phyloP scores from a whole-genome alignment of 2,113 vertebrate species.

The Labeo rohita region DNA sequence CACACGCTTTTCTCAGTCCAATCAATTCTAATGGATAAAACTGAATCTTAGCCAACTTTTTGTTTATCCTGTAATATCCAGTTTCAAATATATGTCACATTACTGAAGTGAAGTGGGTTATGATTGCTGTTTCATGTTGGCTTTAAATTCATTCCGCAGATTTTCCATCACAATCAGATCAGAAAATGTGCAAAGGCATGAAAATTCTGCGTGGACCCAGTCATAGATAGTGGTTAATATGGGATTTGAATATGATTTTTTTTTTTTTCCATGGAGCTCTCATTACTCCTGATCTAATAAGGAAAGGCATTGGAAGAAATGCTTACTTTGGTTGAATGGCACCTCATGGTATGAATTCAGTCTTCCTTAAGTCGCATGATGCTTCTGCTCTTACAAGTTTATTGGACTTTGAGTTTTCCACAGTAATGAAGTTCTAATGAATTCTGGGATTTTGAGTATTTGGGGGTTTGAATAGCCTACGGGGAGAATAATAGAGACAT shows the following conservation, averaged over 20 bases:
- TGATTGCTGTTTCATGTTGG: constrained; percentile 3
- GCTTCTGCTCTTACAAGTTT: constrained; percentile 38
- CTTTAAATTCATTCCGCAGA: neutral
- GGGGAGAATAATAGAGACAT: constrained; percentile 49
- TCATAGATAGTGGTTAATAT: constrained; percentile 26
- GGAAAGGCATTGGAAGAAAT: constrained; percentile 24
- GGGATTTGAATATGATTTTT: constrained; percentile 4
- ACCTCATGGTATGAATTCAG: constrained; percentile 7
- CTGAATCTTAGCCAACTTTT: neutral
- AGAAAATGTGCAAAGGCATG: constrained; percentile 15
- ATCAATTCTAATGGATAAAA: neutral
- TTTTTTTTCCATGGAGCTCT: neutral
- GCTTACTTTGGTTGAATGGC: constrained; percentile 12
- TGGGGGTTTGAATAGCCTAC: constrained; percentile 28
- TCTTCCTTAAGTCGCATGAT: constrained; percentile 41
- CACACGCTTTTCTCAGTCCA: neutral
- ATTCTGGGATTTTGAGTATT: constrained; percentile 52
- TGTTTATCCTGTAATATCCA: constrained; percentile 1
- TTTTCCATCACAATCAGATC: constrained; percentile 14
- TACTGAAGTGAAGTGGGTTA: neutral
- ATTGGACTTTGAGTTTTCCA: constrained; percentile 51
- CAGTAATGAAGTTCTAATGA: constrained; percentile 57
- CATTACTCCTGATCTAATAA: constrained; percentile 33
- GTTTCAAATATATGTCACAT: neutral
- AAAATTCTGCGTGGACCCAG: neutral